Evolutionary conservation across 2,113 vertebrate species (phyloP).

Genomic region (Calypte anna): DNA sequence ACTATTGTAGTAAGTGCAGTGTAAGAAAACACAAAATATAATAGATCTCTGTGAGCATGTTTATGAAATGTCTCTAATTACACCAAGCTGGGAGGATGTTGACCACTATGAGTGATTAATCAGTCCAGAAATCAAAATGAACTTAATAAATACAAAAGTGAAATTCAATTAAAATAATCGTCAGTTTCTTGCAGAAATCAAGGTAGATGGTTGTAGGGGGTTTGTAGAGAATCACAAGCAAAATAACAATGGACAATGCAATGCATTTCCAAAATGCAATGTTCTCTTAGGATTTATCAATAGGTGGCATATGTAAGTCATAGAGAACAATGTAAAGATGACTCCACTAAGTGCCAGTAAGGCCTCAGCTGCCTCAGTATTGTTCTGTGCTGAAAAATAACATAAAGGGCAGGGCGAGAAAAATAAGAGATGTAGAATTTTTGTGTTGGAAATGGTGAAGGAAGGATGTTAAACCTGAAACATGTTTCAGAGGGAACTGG

Average conservation of each 20-base stretch:
- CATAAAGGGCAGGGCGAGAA: background rate
- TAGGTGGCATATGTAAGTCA: conserved; percentile 72
- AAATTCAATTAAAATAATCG: background rate
- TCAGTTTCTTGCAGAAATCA: background rate
- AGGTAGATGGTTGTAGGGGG: background rate
- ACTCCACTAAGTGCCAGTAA: background rate
- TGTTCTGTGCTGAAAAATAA: background rate
- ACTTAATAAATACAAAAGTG: background rate
- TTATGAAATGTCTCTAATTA: background rate
- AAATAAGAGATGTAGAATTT: background rate
- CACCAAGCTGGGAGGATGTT: background rate
- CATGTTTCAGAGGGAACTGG: background rate
- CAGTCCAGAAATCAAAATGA: background rate
- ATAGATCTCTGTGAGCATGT: background rate
- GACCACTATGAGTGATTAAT: background rate
- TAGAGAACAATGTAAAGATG: background rate
- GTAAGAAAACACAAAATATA: background rate
- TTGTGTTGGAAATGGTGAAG: background rate
- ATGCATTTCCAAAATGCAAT: background rate
- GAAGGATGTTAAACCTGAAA: background rate
- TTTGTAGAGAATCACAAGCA: background rate
- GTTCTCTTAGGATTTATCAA: conserved; percentile 71
- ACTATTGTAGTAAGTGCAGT: background rate
- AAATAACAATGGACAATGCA: background rate
- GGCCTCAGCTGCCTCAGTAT: background rate